Base-by-base conservation (phyloP, 2,888 invertebrate species). In the Ecdyonurus torrentis region DNA sequence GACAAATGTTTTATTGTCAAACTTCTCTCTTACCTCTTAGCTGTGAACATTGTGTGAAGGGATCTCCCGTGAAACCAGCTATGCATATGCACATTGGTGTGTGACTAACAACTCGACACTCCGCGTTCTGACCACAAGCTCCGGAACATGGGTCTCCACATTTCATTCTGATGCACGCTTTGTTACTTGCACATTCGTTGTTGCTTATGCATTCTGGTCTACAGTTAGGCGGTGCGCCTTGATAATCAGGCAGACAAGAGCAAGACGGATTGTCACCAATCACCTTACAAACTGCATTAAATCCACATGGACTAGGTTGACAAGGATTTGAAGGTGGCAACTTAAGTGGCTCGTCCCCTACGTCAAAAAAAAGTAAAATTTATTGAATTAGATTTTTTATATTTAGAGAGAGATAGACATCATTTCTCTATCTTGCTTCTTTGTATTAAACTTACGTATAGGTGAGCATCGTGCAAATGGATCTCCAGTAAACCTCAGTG, bases 111-210 rank as follows among this genome's bases (percentile, higher is more conserved):
- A 76, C 75, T 62, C 73, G 69, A 63, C 78, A 79, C 63, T 74
- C 69, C 2, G 61, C 84, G 73, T 87, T 86, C 68, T 83, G 79
- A 64, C 90, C 90, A 72, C 91, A 91, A 60, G 88, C 85, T 64
- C 88, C 88, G 50, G 87, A 85, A 73, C 90, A 90, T 64, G 90
- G 90, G 77, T 90, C 86, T 69, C 81, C 81, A 65, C 81, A 82
- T 69, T 79, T 79, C 65, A 78, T 76, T 65, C 74, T 73, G 59
- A 79, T 73, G 68, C 82, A 82, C 58, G 81, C 80, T 65, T 70
- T 74, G 67, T 76, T 74, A 22, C 73, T 74, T 69, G 74, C 69
- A 69, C 79, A 79, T 65, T 79, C 86, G 66, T 82, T 83, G 71
- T 86, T 86, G 66, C 83, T 82, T 20, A 82, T 76, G 73, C 79